Evolutionary conservation across 2,888 invertebrate genomes (phyloP), one percentile per base, ranked within the genome.

Genomic region (Synergus japonicus): DNA sequence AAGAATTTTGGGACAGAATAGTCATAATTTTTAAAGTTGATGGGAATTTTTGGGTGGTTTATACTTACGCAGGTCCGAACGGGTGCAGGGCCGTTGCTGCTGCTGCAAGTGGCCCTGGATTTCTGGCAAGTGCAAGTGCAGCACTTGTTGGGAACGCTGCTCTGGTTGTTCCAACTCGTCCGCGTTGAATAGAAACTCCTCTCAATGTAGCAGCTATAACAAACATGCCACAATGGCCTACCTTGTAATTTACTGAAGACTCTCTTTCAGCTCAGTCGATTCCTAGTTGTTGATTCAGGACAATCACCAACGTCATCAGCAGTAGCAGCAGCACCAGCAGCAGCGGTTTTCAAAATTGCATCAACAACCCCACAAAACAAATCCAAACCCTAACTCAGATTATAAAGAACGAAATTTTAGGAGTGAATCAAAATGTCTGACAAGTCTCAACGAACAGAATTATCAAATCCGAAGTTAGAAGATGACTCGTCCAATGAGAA

Each of bases 51-150:
- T 18, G 44, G 7, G 44, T 29, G 43, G 18, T 92, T 80, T 92
- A 92, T 95, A 97, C 97, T 96, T 95, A 97, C 97, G 96, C 87
- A 76, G 89, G 97, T 93, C 97, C 96, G 94, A 97, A 97, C 92
- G 97, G 97, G 94, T 97, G 97, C 93, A 96, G 94, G 92, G 96
- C 96, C 92, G 95, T 94, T 90, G 96, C 95, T 87, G 95, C 95
- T 83, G 95, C 95, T 85, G 93, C 93, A 89, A 95, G 92, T 63
- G 95, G 95, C 83, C 94, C 93, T 67, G 95, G 95, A 90, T 95
- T 95, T 89, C 95, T 94, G 83, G 93, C 85, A 94, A 93, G 83
- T 95, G 95, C 80, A 95, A 95, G 85, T 96, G 96, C 82, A 78
- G 96, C 91, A 95, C 96, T 89, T 95, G 94, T 89, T 95, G 94